Evolutionary conservation across 2,797 vertebrate species (phyloP).

Genomic region (Astyanax mexicanus): DNA sequence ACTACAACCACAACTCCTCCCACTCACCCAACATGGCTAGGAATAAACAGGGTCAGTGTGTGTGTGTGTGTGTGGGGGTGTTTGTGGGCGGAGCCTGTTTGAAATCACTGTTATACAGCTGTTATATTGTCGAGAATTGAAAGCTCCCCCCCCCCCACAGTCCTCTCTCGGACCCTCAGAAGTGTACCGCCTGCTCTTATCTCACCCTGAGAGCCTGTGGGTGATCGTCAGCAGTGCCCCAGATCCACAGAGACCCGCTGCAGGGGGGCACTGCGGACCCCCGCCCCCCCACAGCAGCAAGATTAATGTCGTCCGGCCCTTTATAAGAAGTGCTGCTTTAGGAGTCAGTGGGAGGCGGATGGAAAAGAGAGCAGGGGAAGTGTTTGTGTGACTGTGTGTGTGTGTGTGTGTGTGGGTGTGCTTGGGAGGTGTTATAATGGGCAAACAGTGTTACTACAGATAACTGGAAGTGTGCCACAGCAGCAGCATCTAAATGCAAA

Average conservation of each 20-base stretch:
- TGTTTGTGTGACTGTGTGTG: slow-evolving; percentile 29
- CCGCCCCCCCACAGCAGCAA: slow-evolving; percentile 31
- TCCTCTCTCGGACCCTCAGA: slow-evolving; percentile 5
- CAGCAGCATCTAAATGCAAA: slow-evolving; percentile 54
- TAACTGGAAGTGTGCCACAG: slow-evolving; percentile 44
- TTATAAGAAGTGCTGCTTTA: slow-evolving; percentile 50
- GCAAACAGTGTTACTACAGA: slow-evolving; percentile 49
- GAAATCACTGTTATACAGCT: neutral
- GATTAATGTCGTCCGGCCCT: slow-evolving; percentile 65
- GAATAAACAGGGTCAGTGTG: too few relatives aligned
- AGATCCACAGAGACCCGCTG: slow-evolving; percentile 12
- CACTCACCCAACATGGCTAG: too few relatives aligned
- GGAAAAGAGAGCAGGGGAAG: slow-evolving; percentile 31
- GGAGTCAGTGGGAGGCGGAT: slow-evolving; percentile 53
- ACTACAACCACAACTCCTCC: too few relatives aligned
- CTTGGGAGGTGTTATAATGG: slow-evolving; percentile 16
- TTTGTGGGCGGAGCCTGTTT: neutral
- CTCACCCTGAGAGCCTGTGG: neutral
- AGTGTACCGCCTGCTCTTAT: neutral
- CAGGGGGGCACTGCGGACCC: slow-evolving; percentile 16
- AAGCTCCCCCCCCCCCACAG: too few relatives aligned
- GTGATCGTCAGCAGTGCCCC: neutral
- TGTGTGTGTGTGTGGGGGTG: too few relatives aligned
- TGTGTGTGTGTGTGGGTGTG: slow-evolving; percentile 26
- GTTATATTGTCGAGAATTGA: neutral